Evolutionary conservation across 2,113 vertebrate genomes (phyloP), one percentile per base, ranked within the genome.

Genomic region (Formicarius rufipectus): DNA sequence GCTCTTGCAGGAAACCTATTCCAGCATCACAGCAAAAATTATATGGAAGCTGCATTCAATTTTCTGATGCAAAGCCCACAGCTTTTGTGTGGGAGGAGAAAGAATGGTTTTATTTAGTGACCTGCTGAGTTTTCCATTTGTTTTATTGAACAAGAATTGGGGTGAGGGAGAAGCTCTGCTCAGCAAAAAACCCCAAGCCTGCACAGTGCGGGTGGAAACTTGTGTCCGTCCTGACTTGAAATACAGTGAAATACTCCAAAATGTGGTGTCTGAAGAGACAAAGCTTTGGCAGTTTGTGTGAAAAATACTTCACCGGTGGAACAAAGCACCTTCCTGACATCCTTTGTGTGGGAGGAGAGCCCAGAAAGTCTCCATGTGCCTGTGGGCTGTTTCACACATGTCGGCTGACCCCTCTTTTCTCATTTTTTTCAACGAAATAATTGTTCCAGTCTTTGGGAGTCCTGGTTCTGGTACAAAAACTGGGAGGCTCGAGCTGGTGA

Each of bases 101-200:
- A 58, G 86, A 84, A 94, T 79, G 80, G 76, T 79, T 94, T 94
- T 79, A 76, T 88, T 93, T 83, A 75, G 68, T 64, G 92, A 73
- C 90, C 87, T 72, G 87, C 87, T 88, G 95, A 85, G 89, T 63
- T 92, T 82, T 74, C 87, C 79, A 10, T 82, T 82, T 39, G 79
- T 88, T 88, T 88, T 44, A 75, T 6, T 80, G 92, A 76, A 80
- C 52, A 33, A 53, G 72, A 83, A 63, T 58, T 28, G 75, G 89
- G 83, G 47, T 27, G 91, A 88, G 83, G 76, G 92, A 79, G 92
- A 71, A 85, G 52, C 71, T 88, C 56, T n/a, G 83, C 83, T 95
- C 72, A 78, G 92, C 83, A 90, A 67, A n/a, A 90, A 90, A 7
- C 25, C 47, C 63, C 0, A 9, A 52, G 83, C 83, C 74, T 69